Conservation (phyloP, 1,140 invertebrate genomes). For the Drosophila punjabiensis region DNA sequence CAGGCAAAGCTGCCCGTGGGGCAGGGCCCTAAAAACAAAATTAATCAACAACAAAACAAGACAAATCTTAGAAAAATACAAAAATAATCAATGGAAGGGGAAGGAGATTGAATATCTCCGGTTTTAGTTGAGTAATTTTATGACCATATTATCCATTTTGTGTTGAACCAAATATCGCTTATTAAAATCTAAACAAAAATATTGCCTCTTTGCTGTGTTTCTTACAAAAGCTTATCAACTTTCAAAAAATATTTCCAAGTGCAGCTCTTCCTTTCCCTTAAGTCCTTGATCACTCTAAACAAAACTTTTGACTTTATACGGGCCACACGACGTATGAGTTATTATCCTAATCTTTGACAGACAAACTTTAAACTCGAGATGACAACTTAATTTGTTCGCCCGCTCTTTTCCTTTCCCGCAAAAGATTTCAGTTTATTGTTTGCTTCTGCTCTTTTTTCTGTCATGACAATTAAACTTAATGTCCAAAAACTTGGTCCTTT, state of each 20-base stretch:
- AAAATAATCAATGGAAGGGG: constrained; percentile 15
- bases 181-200: background rate
- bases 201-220: background rate
- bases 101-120: background rate
- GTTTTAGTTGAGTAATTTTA: constrained; percentile 1
- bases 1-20: constrained; percentile 90
- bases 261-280: background rate
- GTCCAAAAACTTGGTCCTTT: constrained; percentile 58
- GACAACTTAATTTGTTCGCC: constrained; percentile 26
- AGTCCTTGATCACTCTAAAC: constrained; percentile 1
- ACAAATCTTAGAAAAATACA: constrained; percentile 15
- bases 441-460: constrained; percentile 5
- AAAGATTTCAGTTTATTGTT: constrained; percentile 20
- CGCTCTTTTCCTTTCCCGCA: background rate
- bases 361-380: constrained; percentile 40
- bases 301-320: constrained; percentile 1
- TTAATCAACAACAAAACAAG: constrained; percentile 28
- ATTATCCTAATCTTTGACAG: constrained; percentile 46
- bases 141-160: background rate
- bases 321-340: constrained; percentile 54
- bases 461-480: constrained; percentile 76
- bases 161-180: background rate
- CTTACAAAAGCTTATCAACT: too few species aligned
- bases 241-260: background rate
- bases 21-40: constrained; percentile 86